Evolutionary conservation across 2,113 vertebrate species (phyloP).

Genomic region (Cygnus buccinator): DNA sequence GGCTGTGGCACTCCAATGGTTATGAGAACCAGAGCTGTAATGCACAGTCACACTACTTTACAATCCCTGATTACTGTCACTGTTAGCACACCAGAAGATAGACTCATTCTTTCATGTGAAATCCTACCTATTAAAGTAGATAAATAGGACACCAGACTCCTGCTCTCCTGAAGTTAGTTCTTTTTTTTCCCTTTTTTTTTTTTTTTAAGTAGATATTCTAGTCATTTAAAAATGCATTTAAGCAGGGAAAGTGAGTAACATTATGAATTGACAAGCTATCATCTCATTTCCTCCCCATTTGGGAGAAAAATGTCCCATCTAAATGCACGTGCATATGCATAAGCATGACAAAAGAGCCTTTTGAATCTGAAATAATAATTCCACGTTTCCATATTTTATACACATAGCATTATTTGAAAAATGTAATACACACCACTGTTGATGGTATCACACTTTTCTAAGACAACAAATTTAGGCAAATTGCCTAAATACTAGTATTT

Average conservation of each 20-base stretch:
- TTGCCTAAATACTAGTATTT: not conserved
- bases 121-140: not conserved
- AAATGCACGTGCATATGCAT: not conserved
- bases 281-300: conserved; percentile 3
- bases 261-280: not conserved
- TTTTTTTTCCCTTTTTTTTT: not conserved
- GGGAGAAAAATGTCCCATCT: conserved; percentile 29
- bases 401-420: not conserved
- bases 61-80: not conserved
- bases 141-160: not conserved
- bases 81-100: not conserved
- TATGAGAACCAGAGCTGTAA: not conserved
- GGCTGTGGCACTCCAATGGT: not conserved
- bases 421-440: not conserved
- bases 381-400: not conserved
- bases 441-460: not conserved
- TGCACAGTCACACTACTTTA: not conserved
- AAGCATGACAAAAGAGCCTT: not conserved
- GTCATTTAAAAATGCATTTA: conserved; percentile 1
- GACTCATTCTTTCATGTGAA: not conserved
- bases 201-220: not conserved
- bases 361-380: conserved; percentile 7
- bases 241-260: not conserved
- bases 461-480: not conserved
- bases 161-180: not conserved